Conservation (phyloP, 2,113 vertebrate genomes). For the Sus scrofa region DNA sequence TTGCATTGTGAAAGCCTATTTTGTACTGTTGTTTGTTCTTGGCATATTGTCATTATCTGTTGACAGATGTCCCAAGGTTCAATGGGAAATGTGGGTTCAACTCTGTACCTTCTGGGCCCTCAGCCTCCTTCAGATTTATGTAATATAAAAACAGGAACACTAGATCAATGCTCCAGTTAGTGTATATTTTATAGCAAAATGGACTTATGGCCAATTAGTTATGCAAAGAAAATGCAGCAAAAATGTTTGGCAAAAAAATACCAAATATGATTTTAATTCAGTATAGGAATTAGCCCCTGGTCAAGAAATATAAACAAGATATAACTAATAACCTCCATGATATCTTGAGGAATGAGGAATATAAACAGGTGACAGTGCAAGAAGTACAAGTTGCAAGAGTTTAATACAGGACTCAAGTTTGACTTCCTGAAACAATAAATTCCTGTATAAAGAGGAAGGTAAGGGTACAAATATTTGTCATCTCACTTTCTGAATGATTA, state of each 20-base stretch:
- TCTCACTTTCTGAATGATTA: not conserved
- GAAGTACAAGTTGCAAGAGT: constrained; percentile 69
- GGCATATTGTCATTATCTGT: not conserved
- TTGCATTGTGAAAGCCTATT: not conserved
- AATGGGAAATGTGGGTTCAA: not conserved
- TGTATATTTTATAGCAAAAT: not conserved
- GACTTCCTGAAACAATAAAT: constrained; percentile 74
- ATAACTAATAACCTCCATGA: not conserved
- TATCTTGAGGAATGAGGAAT: not conserved
- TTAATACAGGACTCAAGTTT: not conserved
- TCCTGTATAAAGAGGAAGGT: constrained; percentile 60
- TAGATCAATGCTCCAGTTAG: not conserved
- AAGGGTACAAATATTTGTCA: constrained; percentile 61
- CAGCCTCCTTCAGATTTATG: not conserved
- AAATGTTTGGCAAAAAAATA: not conserved
- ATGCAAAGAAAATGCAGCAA: not conserved
- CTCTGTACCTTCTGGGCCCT: not conserved
- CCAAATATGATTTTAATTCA: not conserved
- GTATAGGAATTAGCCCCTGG: not conserved
- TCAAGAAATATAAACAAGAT: not conserved
- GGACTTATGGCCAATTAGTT: not conserved
- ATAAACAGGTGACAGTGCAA: not conserved
- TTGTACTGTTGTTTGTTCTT: not conserved
- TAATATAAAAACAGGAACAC: not conserved
- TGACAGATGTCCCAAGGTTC: not conserved